phyloP scores from a whole-genome alignment of 2,888 invertebrate species.

The Eilema caniola region DNA sequence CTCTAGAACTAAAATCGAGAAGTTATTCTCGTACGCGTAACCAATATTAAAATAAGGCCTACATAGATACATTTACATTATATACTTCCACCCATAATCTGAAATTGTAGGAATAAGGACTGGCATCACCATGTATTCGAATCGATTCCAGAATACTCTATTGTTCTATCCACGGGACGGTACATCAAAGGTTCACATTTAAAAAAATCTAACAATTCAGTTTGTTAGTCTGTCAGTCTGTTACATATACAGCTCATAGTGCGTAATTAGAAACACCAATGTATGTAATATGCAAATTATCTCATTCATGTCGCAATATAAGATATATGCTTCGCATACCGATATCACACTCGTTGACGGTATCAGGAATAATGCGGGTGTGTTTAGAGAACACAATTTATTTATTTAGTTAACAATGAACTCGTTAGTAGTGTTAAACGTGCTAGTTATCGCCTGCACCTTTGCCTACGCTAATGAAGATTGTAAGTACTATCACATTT shows the following conservation, averaged over 20 bases:
- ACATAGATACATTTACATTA: no score
- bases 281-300: background rate
- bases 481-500: slow-evolving; percentile 22
- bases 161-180: no score
- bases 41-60: no score
- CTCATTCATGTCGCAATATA: slow-evolving; percentile 1
- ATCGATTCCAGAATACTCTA: no score
- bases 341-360: slow-evolving; percentile 30
- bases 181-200: background rate
- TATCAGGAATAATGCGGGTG: slow-evolving; percentile 31
- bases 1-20: no score
- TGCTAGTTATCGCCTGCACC: background rate
- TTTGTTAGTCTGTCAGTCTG: background rate
- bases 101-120: no score
- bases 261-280: background rate
- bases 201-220: background rate
- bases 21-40: no score
- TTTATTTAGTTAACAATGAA: slow-evolving; percentile 22
- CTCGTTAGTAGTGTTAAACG: slow-evolving; percentile 22
- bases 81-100: no score
- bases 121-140: no score
- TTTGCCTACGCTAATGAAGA: background rate
- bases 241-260: background rate
- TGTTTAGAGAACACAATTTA: slow-evolving; percentile 15
- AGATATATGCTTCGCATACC: slow-evolving; percentile 34